These are phyloP conservation scores for Rhinoptilus africanus DNA, from an alignment of 2,113 vertebrate species.

Conservation along the genomic window DNA sequence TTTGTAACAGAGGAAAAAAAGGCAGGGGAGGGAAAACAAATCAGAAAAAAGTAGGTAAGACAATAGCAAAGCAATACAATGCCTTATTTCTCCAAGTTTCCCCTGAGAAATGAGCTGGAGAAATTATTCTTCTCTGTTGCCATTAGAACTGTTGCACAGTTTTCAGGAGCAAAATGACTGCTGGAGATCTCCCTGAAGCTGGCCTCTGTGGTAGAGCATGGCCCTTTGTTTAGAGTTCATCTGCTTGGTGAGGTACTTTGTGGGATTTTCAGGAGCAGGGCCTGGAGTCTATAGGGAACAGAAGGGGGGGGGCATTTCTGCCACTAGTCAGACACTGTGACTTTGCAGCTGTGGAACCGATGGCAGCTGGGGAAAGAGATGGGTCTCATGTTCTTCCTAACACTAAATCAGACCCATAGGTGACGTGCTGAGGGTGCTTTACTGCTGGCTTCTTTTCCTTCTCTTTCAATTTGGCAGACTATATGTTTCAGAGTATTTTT, in stretches of 20 bases:
- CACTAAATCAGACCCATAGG: background rate
- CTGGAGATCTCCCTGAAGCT: accelerated
- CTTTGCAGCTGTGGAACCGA: background rate
- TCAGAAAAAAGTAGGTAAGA: background rate
- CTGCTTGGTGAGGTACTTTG: background rate
- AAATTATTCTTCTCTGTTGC: background rate
- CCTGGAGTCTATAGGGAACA: background rate
- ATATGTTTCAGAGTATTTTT: background rate
- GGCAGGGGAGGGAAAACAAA: background rate
- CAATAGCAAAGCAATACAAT: background rate
- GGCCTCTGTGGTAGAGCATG: background rate
- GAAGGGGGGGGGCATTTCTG: background rate
- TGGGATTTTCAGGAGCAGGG: background rate
- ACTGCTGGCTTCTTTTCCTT: background rate
- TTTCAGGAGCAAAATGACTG: background rate
- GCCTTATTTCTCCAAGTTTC: background rate
- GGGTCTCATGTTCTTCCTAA: background rate
- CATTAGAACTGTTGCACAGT: background rate
- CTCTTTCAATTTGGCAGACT: background rate
- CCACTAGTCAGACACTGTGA: background rate
- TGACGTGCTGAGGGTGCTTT: background rate
- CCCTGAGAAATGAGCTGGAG: background rate
- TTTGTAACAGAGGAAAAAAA: background rate
- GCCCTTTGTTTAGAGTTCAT: background rate
- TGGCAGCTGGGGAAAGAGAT: background rate